A percentile compares a stretch with the other conserved stretches of the same genome.
Conservation (phyloP, 1,140 invertebrate genomes). For the Ceratina japonica region DNA sequence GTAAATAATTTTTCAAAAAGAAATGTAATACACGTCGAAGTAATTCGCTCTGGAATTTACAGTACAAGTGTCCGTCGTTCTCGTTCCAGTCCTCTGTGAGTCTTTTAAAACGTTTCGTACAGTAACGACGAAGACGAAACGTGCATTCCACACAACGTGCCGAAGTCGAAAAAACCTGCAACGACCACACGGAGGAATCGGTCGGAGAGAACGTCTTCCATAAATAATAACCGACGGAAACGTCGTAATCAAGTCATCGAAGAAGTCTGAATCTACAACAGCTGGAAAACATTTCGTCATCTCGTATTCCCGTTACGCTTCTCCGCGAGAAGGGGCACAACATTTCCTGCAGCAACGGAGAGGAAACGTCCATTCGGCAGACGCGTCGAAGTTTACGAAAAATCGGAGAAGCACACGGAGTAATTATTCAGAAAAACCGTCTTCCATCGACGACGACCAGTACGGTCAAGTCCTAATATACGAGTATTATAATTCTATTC, state of each 20-base stretch:
- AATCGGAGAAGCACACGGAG: too few relatives aligned
- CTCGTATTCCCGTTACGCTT: too few relatives aligned
- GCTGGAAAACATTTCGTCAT: too few relatives aligned
- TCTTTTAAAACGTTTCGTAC: slow-evolving; percentile 41
- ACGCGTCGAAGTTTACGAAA: too few relatives aligned
- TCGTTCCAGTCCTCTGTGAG: slow-evolving; percentile 56
- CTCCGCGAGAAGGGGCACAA: too few relatives aligned
- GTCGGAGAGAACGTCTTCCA: slow-evolving; percentile 13
- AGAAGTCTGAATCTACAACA: too few relatives aligned
- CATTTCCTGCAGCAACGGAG: too few relatives aligned
- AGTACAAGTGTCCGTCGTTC: not conserved
- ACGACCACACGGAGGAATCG: slow-evolving; percentile 1
- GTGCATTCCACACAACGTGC: slow-evolving; percentile 10
- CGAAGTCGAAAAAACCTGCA: slow-evolving; percentile 5
- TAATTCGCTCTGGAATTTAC: not conserved
- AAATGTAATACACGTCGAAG: not conserved
- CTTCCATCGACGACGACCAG: slow-evolving; percentile 1
- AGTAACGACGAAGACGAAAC: not conserved
- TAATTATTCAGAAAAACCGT: slow-evolving; percentile 11
- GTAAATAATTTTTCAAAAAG: not conserved
- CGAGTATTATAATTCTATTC: slow-evolving; percentile 29
- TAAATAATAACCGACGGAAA: not conserved
- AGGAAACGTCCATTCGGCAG: too few relatives aligned
- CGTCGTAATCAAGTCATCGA: too few relatives aligned
- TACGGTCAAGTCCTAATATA: not conserved